phyloP scores from a whole-genome alignment of 2,113 vertebrate species.

The Athene noctua region DNA sequence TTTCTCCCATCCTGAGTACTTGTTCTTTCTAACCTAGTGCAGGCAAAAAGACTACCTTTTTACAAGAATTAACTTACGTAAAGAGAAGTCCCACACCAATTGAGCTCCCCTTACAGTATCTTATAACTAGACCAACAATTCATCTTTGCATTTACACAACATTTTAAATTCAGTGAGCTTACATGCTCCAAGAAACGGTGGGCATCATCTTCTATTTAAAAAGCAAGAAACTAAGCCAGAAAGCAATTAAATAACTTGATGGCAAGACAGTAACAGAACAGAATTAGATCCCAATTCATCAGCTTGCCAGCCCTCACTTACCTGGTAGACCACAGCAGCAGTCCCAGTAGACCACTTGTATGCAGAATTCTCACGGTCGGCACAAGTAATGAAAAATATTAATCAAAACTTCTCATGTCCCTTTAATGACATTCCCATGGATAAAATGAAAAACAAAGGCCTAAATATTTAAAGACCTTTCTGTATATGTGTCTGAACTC shows the following conservation, averaged over 20 bases:
- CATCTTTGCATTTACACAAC: background rate
- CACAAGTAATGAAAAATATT: constrained; percentile 30
- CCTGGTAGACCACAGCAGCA: background rate
- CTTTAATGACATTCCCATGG: background rate
- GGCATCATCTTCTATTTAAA: background rate
- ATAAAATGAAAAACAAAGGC: background rate
- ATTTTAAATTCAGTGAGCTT: background rate
- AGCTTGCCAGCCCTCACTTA: background rate
- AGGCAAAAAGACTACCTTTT: background rate
- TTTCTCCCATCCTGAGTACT: background rate
- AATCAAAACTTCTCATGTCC: background rate
- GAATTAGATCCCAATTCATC: background rate
- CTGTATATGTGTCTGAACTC: background rate
- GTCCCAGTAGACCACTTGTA: background rate
- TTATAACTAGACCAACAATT: background rate
- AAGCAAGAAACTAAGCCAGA: background rate
- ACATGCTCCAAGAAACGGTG: background rate
- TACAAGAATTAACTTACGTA: background rate
- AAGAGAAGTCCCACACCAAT: background rate
- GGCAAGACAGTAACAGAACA: background rate
- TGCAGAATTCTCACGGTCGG: background rate
- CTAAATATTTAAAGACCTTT: constrained; percentile 16
- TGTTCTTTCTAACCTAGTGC: background rate
- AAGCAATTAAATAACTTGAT: background rate
- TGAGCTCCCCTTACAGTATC: background rate